These are phyloP conservation scores for Dugesia japonica DNA, from an alignment of 2,888 invertebrate genomes.

Conservation along the genomic window DNA sequence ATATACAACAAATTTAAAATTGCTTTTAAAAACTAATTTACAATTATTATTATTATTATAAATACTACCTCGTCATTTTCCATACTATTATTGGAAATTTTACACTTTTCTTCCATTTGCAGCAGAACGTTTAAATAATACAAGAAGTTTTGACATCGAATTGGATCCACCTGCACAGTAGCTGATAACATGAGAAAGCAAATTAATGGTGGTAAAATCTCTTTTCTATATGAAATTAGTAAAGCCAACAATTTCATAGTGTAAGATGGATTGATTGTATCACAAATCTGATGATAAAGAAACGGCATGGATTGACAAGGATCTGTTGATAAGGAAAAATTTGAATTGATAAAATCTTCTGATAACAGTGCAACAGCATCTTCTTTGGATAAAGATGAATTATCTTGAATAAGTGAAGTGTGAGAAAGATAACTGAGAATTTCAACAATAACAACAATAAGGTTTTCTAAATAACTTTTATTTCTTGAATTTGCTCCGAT, in stretches of 20 bases:
- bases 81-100: neutral
- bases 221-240: neutral
- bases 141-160: neutral
- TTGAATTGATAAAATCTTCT: conserved; percentile 15
- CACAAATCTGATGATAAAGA: conserved; percentile 1
- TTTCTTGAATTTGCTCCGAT: neutral
- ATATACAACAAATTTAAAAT: too few species aligned
- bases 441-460: neutral
- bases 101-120: neutral
- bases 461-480: conserved; percentile 3
- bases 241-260: neutral
- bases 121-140: conserved; percentile 7
- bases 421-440: neutral
- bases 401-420: neutral
- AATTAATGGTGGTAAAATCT: neutral
- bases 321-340: neutral
- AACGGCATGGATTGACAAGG: conserved; percentile 3
- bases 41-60: too few species aligned
- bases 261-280: neutral
- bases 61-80: too few species aligned
- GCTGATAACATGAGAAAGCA: neutral
- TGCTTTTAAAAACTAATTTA: too few species aligned
- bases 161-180: neutral
- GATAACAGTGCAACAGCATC: neutral
- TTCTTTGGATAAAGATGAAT: neutral